Conservation (phyloP, 2,113 vertebrate genomes). For the Tricholaema leucomelas region DNA sequence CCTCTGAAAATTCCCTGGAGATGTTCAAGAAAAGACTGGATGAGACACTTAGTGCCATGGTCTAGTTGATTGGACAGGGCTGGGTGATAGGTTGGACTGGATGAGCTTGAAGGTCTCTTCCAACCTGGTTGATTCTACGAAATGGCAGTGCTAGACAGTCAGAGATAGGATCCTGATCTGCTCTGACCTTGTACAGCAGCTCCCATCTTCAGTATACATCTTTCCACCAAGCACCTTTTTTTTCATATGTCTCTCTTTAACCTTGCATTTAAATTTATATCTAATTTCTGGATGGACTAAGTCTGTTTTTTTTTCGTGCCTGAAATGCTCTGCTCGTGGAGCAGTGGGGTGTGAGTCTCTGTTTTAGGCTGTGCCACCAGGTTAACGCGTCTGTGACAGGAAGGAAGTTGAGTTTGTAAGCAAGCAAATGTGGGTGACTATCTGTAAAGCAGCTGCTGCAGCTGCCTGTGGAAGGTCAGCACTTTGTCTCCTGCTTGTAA, state of each 20-base stretch:
- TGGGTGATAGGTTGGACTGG: no score
- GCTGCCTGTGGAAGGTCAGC: slow-evolving; percentile 6
- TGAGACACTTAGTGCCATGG: no score
- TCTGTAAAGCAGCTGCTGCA: slow-evolving; percentile 42
- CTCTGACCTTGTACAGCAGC: not conserved
- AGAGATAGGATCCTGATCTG: not conserved
- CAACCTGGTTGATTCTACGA: no score
- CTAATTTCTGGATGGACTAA: slow-evolving; percentile 8
- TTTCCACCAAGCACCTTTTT: not conserved
- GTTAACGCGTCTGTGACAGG: slow-evolving; percentile 19
- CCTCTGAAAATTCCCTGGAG: no score
- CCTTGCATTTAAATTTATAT: not conserved
- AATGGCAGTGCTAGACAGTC: not conserved
- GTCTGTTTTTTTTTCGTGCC: not conserved
- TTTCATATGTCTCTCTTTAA: not conserved
- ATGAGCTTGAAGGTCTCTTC: no score
- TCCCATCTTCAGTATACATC: not conserved
- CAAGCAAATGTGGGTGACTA: not conserved
- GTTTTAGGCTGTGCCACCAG: slow-evolving; percentile 30
- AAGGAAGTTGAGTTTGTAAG: slow-evolving; percentile 59
- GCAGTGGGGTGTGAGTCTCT: not conserved
- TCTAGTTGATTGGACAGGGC: no score
- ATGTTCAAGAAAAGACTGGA: no score
- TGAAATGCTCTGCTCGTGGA: not conserved
- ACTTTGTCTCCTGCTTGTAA: slow-evolving; percentile 63